phyloP scores from a whole-genome alignment of 2,888 invertebrate genomes.

The Halictus quadricinctus region DNA sequence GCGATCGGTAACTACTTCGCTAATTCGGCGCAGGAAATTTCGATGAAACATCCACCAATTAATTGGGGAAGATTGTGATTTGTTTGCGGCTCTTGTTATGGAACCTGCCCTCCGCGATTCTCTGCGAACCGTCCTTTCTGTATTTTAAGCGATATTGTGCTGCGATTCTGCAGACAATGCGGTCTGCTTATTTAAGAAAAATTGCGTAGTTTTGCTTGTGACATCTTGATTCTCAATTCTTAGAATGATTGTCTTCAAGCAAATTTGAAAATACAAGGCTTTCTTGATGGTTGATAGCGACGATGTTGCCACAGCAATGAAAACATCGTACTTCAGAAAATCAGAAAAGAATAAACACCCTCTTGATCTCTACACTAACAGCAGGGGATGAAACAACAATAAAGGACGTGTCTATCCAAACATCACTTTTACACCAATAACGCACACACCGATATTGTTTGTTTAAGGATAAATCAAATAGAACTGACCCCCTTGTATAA shows the following conservation, averaged over 20 bases:
- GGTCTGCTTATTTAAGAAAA: background rate
- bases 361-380: background rate
- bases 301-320: no score
- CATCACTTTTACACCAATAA: background rate
- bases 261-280: no score
- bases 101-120: background rate
- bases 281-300: no score
- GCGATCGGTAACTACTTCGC: constrained; percentile 61
- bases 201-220: background rate
- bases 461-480: constrained; percentile 1
- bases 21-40: constrained; percentile 58
- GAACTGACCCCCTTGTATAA: background rate
- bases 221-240: no score
- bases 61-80: constrained; percentile 45
- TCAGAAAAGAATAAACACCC: background rate
- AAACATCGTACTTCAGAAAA: background rate
- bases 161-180: background rate
- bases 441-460: background rate
- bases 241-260: no score
- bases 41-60: constrained; percentile 25
- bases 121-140: background rate
- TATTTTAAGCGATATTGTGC: background rate
- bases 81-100: constrained; percentile 19
- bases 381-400: background rate
- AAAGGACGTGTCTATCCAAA: background rate